Evolutionary conservation across 1,140 invertebrate genomes (phyloP), one percentile per base, ranked within the genome.

Genomic region (Eufriesea mexicana): DNA sequence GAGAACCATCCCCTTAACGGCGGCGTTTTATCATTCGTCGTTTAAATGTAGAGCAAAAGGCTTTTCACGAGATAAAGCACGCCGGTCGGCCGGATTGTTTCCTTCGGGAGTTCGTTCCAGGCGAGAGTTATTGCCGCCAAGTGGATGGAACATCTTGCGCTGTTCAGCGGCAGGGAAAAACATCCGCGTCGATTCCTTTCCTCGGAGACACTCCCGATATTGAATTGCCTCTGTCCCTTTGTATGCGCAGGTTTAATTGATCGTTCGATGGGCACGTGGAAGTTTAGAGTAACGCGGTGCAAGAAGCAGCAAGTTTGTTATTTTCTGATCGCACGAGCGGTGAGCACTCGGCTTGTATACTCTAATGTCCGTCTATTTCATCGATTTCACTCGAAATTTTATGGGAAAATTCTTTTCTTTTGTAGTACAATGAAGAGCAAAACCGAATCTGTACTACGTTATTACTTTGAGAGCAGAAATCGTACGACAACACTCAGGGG

Each of bases 31-130:
- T 75, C 74, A 84, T 84, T 86, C 83, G 64, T 70, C 42, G 62
- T 66, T 88, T 88, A 88, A 87, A 79, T 79, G 76, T 59, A 23
- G 42, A 68, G 83, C 55, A 72, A 66, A 87, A 14, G n/a, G 57
- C 42, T 70, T 74, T 51, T 18, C 66, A 10, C 45, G 25, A n/a
- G 25, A 42, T 35, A 59, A 57, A 47, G 23, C 18, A 10, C 16
- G 0, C 2, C 10, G 20, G 23, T 2, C 23, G 12, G 51, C 23
- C 0, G 57, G 12, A 10, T 62, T 71, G 28, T 57, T 84, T 86
- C 71, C 73, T 83, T 54, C 61, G 75, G 23, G 49, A 35, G 28
- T 28, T 64, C 14, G 4, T 61, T 68, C 42, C 42, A 1, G 23
- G 0, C 28, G 18, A 64, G 62, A 67, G 25, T 55, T 35, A 57